These are phyloP conservation scores for Drosophila melanica DNA, from an alignment of 1,140 invertebrate species.

Conservation along the genomic window DNA sequence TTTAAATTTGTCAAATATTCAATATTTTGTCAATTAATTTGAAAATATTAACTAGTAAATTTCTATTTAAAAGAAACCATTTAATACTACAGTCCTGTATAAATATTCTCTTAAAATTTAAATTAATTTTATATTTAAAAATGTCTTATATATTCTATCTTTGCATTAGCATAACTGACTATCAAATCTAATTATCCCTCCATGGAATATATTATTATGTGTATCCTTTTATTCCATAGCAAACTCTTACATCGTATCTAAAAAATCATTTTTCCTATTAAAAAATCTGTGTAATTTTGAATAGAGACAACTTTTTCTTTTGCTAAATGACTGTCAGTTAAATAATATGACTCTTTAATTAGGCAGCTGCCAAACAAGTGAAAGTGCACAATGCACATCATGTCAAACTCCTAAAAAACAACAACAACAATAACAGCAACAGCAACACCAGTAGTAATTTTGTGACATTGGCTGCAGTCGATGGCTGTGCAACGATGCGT, in stretches of 20 bases:
- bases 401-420: constrained; percentile 4
- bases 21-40: too few species aligned
- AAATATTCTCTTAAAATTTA: too few species aligned
- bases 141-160: too few species aligned
- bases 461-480: constrained; percentile 21
- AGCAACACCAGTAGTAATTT: not conserved
- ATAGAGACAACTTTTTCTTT: constrained; percentile 28
- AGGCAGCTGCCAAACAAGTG: constrained; percentile 49
- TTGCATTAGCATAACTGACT: too few species aligned
- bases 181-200: too few species aligned
- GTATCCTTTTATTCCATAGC: not conserved
- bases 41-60: too few species aligned
- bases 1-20: too few species aligned
- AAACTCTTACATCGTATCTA: not conserved
- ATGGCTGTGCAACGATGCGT: constrained; percentile 57
- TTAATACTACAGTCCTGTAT: too few species aligned
- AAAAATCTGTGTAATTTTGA: constrained; percentile 3
- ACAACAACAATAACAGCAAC: not conserved
- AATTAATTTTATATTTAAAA: too few species aligned
- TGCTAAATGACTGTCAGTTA: constrained; percentile 53
- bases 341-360: constrained; percentile 72
- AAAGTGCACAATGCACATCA: constrained; percentile 56
- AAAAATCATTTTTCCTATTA: not conserved
- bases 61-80: too few species aligned
- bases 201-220: too few species aligned